Evolutionary conservation across 2,797 vertebrate genomes (phyloP).

Genomic region (Pipistrellus pygmaeus): DNA sequence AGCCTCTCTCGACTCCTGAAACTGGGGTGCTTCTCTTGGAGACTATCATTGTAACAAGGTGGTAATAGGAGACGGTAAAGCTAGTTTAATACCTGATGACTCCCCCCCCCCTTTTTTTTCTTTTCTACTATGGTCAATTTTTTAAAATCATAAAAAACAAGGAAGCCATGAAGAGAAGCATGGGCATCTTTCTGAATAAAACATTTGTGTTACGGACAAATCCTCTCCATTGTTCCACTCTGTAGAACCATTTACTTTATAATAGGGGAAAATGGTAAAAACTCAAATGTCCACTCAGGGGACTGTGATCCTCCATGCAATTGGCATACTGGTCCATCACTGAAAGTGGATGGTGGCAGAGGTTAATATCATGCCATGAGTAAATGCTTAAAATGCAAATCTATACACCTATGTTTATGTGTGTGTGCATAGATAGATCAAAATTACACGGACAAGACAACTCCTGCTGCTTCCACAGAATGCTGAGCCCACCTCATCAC

Average conservation of each 20-base stretch:
- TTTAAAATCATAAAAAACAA: not conserved
- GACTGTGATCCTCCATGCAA: not conserved
- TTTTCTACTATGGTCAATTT: not conserved
- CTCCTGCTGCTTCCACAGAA: not conserved
- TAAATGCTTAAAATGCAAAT: constrained; percentile 4
- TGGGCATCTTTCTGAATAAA: constrained; percentile 10
- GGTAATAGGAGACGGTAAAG: not conserved
- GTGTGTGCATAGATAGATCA: not conserved
- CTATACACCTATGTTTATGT: not conserved
- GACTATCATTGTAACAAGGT: not conserved
- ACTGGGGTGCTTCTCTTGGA: not conserved
- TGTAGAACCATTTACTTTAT: not conserved
- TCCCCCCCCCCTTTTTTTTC: not conserved
- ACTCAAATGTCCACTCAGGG: not conserved
- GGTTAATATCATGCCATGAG: not conserved
- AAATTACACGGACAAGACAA: not conserved
- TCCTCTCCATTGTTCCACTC: not conserved
- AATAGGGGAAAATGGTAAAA: not conserved
- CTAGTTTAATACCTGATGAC: not conserved
- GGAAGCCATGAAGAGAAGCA: not conserved
- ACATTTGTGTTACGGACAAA: constrained; percentile 3
- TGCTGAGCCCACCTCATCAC: not conserved
- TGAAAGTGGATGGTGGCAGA: not conserved
- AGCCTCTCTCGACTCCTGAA: not conserved
- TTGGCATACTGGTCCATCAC: not conserved